A percentile compares a stretch with the other conserved stretches of the same genome.
Conservation (phyloP, 2,888 invertebrate species). For the Tupiocoris notatus region DNA sequence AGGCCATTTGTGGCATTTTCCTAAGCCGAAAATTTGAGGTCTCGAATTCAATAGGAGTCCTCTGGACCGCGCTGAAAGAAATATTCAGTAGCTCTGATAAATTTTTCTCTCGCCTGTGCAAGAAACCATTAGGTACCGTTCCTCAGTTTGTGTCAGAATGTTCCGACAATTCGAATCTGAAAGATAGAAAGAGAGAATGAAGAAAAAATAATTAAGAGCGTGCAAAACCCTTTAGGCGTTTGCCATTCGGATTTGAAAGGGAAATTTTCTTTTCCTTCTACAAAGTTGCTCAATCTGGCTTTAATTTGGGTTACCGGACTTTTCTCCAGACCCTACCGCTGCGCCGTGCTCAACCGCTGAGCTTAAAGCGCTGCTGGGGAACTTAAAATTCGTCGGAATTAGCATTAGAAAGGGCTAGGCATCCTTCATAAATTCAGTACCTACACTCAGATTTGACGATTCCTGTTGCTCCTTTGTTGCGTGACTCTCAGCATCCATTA, state of each 20-base stretch:
- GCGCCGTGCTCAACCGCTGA: background rate
- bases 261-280: constrained; percentile 21
- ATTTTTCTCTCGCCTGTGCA: too few relatives aligned
- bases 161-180: too few relatives aligned
- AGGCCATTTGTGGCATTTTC: too few relatives aligned
- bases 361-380: too few relatives aligned
- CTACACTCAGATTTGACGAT: background rate
- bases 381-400: background rate
- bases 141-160: too few relatives aligned
- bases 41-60: too few relatives aligned
- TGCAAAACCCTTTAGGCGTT: constrained; percentile 14
- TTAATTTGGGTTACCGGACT: constrained; percentile 3
- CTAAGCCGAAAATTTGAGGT: too few relatives aligned
- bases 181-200: background rate
- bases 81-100: too few relatives aligned
- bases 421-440: background rate
- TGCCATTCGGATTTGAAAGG: constrained; percentile 15
- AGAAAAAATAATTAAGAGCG: constrained; percentile 29
- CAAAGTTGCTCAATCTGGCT: constrained; percentile 8
- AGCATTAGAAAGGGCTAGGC: background rate
- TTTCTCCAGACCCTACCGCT: background rate
- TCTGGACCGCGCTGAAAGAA: too few relatives aligned
- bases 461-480: background rate
- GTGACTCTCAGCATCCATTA: background rate
- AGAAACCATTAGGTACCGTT: too few relatives aligned